phyloP scores from a whole-genome alignment of 2,797 vertebrate genomes.

The Cuniculus paca region DNA sequence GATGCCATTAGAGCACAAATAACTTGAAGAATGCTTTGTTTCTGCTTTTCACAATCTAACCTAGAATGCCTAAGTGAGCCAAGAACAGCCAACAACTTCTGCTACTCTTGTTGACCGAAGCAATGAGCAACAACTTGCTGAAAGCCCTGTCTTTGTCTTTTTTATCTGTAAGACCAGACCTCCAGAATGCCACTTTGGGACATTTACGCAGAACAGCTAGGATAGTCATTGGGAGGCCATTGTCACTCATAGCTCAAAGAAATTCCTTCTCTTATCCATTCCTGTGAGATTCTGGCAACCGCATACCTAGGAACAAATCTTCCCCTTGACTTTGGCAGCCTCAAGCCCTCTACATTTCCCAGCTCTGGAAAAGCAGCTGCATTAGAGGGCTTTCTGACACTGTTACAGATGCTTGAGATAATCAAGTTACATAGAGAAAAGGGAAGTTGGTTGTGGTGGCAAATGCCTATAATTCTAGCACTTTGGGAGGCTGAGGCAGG shows the following conservation, averaged over 20 bases:
- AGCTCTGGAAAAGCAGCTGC: not conserved
- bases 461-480: not conserved
- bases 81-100: not conserved
- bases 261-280: not conserved
- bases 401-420: not conserved
- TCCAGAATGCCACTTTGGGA: not conserved
- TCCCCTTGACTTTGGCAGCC: not conserved
- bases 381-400: no score
- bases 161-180: not conserved
- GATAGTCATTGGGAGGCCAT: not conserved
- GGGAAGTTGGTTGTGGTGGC: not conserved
- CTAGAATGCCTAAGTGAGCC: not conserved
- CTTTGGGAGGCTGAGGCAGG: not conserved
- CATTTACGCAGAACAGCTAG: no score
- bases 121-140: not conserved
- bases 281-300: not conserved
- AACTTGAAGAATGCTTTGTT: not conserved
- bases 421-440: not conserved
- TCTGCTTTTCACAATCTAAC: not conserved
- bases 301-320: not conserved
- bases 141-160: not conserved
- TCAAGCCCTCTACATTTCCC: not conserved
- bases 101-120: not conserved
- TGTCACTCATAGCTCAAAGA: not conserved
- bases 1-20: not conserved